Base-by-base conservation (phyloP, 2,888 invertebrate species). In the Pollenia labialis region DNA sequence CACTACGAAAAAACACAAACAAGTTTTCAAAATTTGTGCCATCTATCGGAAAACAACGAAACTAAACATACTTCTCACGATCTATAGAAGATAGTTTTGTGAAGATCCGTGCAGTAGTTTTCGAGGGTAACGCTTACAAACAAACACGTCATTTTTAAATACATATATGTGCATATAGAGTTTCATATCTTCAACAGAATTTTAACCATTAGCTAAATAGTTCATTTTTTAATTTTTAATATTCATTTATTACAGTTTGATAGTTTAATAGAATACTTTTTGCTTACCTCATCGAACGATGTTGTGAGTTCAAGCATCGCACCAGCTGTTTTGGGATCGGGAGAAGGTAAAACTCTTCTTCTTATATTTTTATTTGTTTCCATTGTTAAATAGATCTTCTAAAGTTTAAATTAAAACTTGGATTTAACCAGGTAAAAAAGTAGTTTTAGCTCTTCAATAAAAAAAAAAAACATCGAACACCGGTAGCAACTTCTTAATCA, bases 331-430 rank as follows among this genome's bases (percentile, higher is more conserved):
- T 85, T 87, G 16, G 89, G 88, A 87, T 92, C 92, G 16, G 89
- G 86, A 12, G 91, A 91, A n/a, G 92, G 92, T 77, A 92, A 90
- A 10, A 92, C 90, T 16, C 92, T 91, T 44, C 93, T 89, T 56
- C 92, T 90, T 71, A 92, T 89, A 75, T 87, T 89, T 80, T 89
- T 90, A 54, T 72, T 88, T 50, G 54, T 4, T 46, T 81, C 84
- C 87, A 87, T 87, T 54, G 32, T 56, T 50, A 0, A 50, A 69
- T 23, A 50, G 4, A 40, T 69, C 4, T 44, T 69, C 14, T 64
- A 50, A 23, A 18, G 9, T 54, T 46, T 40, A 18, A 69, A 10
- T 60, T 32, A 32, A 77, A 9, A 12, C 52, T 32, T 75, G 8
- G 3, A 48, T 48, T 40, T 52, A 4, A 18, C 14, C 1, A 44